Base-by-base conservation (phyloP, 2,797 vertebrate genomes). In the Anas georgica region DNA sequence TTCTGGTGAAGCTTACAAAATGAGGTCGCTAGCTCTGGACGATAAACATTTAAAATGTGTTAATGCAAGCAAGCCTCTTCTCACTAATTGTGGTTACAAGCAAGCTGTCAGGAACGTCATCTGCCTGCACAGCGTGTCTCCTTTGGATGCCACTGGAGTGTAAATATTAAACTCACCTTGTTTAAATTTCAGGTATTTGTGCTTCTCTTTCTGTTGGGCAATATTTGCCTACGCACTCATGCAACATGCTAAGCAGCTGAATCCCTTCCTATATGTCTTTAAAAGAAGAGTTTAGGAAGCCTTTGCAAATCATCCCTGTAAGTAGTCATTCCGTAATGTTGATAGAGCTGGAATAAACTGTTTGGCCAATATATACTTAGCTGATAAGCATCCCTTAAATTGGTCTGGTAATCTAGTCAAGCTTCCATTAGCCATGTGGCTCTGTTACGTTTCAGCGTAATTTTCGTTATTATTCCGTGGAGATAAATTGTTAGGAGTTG, bases 351-450 rank as follows among this genome's bases (percentile, higher is more conserved):
- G 82, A 91, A 67, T 86, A 86, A 93, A 86, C 67, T 74, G 41
- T 84, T 95, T 74, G 70, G 48, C 74, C 60, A 70, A 48, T 70
- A 48, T 17, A 18, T 85, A 68, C 43, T 82, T 82, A n/a, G 72
- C 70, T 95, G 78, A 74, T 95, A 93, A 95, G 72, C 50, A 68
- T 80, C 29, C 26, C 59, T 91, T 91, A 84, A 89, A 69, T 94
- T 75, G 33, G 14, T 60, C n/a, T 89, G 56, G 50, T 92, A 92
- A 74, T 85, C 54, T 75, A 13, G 50, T 88, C 54, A 92, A 14
- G 31, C 28, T 83, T 83, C 90, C 58, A 70, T 94, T 96, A 93
- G 37, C 74, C 60, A 28, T 54, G 67, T 88, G 67, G 46, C 77
- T 94, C 67, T 96, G 72, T 77, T 95, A 87, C 3, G 2, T 95